phyloP scores from a whole-genome alignment of 2,888 invertebrate species.

The Xylophagus ater region DNA sequence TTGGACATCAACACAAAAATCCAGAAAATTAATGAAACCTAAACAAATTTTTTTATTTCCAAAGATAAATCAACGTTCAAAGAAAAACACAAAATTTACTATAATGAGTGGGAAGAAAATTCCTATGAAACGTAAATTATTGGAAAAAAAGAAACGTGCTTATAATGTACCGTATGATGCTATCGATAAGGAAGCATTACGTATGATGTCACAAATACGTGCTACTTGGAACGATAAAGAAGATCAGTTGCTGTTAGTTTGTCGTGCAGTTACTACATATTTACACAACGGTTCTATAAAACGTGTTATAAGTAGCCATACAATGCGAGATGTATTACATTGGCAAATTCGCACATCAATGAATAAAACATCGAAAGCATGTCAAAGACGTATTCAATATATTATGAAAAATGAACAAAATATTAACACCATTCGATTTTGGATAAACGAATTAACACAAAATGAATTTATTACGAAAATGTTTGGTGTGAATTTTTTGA shows the following conservation, averaged over 20 bases:
- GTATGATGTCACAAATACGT: slow-evolving; percentile 47
- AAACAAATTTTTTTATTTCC: slow-evolving; percentile 6
- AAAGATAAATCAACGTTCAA: background rate
- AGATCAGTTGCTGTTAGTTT: slow-evolving; percentile 55
- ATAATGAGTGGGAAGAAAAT: slow-evolving; percentile 15
- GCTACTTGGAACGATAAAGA: slow-evolving; percentile 57
- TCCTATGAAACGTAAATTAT: slow-evolving; percentile 9
- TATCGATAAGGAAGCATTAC: slow-evolving; percentile 51
- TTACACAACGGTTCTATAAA: slow-evolving; percentile 36
- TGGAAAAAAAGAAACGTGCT: slow-evolving; percentile 9
- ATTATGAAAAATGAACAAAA: slow-evolving; percentile 49
- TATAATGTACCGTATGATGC: slow-evolving; percentile 43
- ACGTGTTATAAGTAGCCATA: slow-evolving; percentile 31
- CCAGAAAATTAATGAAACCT: background rate
- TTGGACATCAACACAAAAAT: slow-evolving; percentile 29
- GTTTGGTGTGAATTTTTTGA: slow-evolving; percentile 36
- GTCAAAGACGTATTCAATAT: slow-evolving; percentile 51
- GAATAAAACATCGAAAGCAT: slow-evolving; percentile 59
- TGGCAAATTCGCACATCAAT: slow-evolving; percentile 40
- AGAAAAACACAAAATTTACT: slow-evolving; percentile 16
- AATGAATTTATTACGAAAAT: slow-evolving; percentile 41
- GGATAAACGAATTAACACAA: slow-evolving; percentile 49
- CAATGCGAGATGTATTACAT: slow-evolving; percentile 48
- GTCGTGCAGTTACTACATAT: slow-evolving; percentile 51
- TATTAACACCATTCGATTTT: slow-evolving; percentile 47